Base-by-base conservation (phyloP, 2,113 vertebrate genomes). In the Odontophorus gujanensis region DNA sequence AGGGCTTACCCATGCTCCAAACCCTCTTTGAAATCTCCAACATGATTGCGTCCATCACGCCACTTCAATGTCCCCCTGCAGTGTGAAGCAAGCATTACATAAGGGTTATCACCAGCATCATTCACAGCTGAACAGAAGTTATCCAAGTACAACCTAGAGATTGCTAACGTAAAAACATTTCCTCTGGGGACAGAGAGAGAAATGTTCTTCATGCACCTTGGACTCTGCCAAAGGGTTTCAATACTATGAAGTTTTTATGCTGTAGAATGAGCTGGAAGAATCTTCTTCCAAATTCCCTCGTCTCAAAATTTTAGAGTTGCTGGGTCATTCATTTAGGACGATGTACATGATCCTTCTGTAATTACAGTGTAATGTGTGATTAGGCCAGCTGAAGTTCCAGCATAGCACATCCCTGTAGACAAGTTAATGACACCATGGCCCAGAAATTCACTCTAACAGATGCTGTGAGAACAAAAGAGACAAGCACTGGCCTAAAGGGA, bases 11-110 rank as follows among this genome's bases (percentile, higher is more conserved):
- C 98, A 1, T 98, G 97, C 88, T 98, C 98, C 94, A 97, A 92
- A n/a, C 98, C 98, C 7, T 93, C 85, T 74, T 30, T 90, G 96
- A 98, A 98, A 28, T 97, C 83, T 5, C 98, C 98, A 1, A 97
- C 97, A 0, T 98, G 97, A 89, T 98, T 98, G 69, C 69, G 93
- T 13, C 98, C 98, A 0, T 98, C 86, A 0, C 88, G 96, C 98
- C 98, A 98, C 78, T 96, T 98, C 77, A 98, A 76, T 0, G 96
- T 98, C 24, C 98, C 98, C 85, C 98, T 98, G 94, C 21, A 94
- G 97, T 25, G 62, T 11, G 74, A 84, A 77, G 34, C 1, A 25
- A 81, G 34, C 1, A 0, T 48, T 21, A 45, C 32, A 14, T 20
- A 1, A 26, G 28, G 47, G 6, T 11, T 2, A 32, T 4, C 24